These are phyloP conservation scores for Tachystola acroxantha DNA, from an alignment of 2,888 invertebrate species.

Conservation along the genomic window DNA sequence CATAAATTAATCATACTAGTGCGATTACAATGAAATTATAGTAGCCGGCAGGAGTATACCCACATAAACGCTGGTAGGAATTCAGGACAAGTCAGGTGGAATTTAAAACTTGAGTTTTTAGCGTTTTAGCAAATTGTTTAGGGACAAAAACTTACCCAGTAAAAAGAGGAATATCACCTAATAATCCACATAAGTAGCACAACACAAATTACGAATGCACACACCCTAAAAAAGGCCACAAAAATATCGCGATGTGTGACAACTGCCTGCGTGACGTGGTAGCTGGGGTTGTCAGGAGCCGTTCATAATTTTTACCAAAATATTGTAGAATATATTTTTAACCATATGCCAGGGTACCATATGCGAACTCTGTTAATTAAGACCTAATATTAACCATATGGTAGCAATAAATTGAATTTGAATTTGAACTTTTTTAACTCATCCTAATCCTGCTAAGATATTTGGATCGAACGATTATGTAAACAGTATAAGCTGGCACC, in stretches of 20 bases:
- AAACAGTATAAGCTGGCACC: no score
- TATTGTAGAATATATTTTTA: no score
- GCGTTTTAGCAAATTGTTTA: slow-evolving; percentile 8
- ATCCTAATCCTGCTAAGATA: no score
- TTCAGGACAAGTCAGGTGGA: slow-evolving; percentile 21
- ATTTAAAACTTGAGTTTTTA: slow-evolving; percentile 15
- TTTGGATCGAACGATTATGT: no score
- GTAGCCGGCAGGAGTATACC: slow-evolving; percentile 51
- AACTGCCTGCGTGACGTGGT: slow-evolving; percentile 77
- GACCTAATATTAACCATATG: no score
- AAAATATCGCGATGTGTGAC: slow-evolving; percentile 73
- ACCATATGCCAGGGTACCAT: no score
- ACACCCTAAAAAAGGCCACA: slow-evolving; percentile 74
- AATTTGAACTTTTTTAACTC: no score
- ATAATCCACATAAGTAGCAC: slow-evolving; percentile 78
- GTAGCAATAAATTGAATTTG: no score
- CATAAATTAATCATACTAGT: slow-evolving; percentile 35
- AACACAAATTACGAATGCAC: slow-evolving; percentile 77
- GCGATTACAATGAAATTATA: slow-evolving; percentile 47
- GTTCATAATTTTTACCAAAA: slow-evolving; percentile 8
- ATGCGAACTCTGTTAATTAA: no score
- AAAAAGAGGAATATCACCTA: slow-evolving; percentile 74
- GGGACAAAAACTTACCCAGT: slow-evolving; percentile 54
- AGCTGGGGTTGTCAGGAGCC: slow-evolving; percentile 47
- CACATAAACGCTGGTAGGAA: slow-evolving; percentile 33